phyloP scores from a whole-genome alignment of 1,140 invertebrate genomes.

The Hylaeus volcanicus region DNA sequence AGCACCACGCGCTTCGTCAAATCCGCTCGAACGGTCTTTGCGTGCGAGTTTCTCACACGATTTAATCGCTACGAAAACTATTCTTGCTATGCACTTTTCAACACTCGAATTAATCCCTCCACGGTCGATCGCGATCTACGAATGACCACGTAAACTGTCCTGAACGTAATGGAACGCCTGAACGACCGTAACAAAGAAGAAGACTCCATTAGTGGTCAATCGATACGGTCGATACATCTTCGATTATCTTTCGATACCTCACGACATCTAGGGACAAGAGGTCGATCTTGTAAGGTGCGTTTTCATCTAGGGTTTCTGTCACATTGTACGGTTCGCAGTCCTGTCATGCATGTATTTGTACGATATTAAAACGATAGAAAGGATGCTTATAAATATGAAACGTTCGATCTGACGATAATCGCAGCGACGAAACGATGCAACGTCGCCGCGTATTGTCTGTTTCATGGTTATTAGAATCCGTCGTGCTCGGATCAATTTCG shows the following conservation, averaged over 20 bases:
- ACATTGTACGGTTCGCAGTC: neutral
- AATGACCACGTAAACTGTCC: neutral
- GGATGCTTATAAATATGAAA: neutral
- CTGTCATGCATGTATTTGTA: neutral
- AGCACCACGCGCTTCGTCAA: constrained; percentile 25
- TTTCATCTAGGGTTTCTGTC: neutral
- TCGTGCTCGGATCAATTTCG: neutral
- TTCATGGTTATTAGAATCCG: neutral
- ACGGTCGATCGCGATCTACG: neutral
- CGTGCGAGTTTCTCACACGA: neutral
- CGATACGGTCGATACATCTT: neutral
- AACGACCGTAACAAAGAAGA: neutral
- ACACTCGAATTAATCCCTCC: neutral
- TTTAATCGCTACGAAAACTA: too few species aligned
- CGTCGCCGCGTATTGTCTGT: neutral
- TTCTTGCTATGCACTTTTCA: neutral
- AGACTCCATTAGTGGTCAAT: neutral
- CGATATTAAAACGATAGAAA: neutral
- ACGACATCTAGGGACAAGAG: neutral
- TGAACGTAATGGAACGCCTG: neutral
- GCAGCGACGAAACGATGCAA: neutral
- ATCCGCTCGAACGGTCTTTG: neutral
- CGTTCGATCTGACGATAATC: neutral
- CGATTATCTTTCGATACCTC: neutral
- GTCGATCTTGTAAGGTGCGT: neutral